Evolutionary conservation across 2,888 invertebrate genomes (phyloP), one percentile per base, ranked within the genome.

Genomic region (Chydorus sphaericus): DNA sequence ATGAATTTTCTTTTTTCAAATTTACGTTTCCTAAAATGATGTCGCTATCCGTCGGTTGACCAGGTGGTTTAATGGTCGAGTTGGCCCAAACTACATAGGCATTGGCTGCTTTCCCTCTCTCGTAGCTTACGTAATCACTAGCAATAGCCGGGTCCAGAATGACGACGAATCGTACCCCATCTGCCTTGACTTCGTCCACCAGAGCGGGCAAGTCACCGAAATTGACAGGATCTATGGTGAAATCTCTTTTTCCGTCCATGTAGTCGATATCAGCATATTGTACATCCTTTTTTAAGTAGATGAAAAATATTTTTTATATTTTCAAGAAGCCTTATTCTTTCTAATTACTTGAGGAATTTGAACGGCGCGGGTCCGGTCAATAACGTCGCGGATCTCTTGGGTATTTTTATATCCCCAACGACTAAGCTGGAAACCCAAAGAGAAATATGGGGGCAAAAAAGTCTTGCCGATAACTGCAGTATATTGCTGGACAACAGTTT

Each of bases 271-370:
- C 71, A 26, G 64, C 63, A 57, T 65, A 67, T 49, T 68, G 65
- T 1, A 81, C 80, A 63, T 85, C 85, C 83, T 81, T 64, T 1
- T 67, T 64, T 54, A 59, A 51, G 57, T 57, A 49, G 18, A 39
- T 29, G 16, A 23, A 26, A 11, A 16, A 20, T 18, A 6, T 37
- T 16, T 53, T 31, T 38, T 23, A 39, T 6, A 38, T 51, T 7
- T 33, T 18, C 7, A 44, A 44, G 7, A 44, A n/a, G 20, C 20
- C 10, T 33, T 33, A 33, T n/a, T n/a, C 10, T 11, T 18, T 26
- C 36, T 33, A 54, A 18, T 59, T 61, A 65, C 68, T 54, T 65
- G 63, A 11, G 68, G 67, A 48, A 68, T 64, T 18, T 59, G 62
- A 33, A 63, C 64, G 11, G 61, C 60, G 26, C 60, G 51, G 7